Evolutionary conservation across 2,113 vertebrate genomes (phyloP).

Genomic region (Lampris incognitus): DNA sequence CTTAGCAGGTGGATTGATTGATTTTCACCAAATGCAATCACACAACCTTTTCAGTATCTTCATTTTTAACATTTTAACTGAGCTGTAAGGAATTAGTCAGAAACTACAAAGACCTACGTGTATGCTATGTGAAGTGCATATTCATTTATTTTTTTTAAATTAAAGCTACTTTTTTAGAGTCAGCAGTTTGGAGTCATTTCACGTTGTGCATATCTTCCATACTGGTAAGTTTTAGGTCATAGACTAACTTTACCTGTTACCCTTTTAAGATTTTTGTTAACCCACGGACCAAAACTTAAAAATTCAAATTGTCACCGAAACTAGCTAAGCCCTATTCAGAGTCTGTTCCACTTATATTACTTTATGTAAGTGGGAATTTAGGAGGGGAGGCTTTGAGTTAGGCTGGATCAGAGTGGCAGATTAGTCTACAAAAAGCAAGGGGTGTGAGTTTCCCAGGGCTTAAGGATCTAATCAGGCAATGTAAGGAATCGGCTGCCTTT

Average conservation of each 20-base stretch:
- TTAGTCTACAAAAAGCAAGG: constrained; percentile 69
- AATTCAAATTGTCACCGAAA: constrained; percentile 3
- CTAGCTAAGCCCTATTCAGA: constrained; percentile 18
- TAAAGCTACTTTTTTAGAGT: too few species aligned
- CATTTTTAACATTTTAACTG: too few species aligned
- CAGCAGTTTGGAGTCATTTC: too few species aligned
- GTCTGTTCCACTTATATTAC: constrained; percentile 45
- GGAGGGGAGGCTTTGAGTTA: constrained; percentile 57
- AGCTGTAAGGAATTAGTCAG: too few species aligned
- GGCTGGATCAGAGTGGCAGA: constrained; percentile 56
- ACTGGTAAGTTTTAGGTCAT: not conserved
- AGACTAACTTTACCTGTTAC: not conserved
- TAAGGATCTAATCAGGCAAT: constrained; percentile 83
- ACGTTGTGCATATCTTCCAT: too few species aligned
- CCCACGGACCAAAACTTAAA: not conserved
- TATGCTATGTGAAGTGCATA: too few species aligned
- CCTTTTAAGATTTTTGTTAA: not conserved
- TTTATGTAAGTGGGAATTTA: constrained; percentile 34
- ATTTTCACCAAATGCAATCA: too few species aligned
- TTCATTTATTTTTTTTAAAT: too few species aligned
- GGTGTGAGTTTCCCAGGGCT: constrained; percentile 85
- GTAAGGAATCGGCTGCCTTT: constrained; percentile 76
- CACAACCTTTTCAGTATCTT: too few species aligned
- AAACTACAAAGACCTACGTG: too few species aligned
- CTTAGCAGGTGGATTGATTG: not conserved